Evolutionary conservation across 2,113 vertebrate species (phyloP).

Genomic region (Caranx melampygus): DNA sequence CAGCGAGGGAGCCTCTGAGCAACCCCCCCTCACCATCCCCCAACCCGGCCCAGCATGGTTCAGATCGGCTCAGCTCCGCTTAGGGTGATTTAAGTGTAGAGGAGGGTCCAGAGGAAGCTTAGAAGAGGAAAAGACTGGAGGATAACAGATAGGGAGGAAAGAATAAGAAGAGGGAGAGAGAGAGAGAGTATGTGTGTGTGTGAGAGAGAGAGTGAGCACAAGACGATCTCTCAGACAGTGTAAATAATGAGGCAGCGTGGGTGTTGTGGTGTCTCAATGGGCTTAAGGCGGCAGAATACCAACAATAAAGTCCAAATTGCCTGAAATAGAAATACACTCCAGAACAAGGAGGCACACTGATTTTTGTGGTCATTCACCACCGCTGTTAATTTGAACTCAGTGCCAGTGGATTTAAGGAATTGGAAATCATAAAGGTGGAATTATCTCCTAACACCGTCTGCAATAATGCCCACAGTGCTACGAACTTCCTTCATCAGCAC

Average conservation of each 20-base stretch:
- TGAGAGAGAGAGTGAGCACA: constrained; percentile 4
- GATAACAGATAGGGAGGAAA: not conserved
- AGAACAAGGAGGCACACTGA: constrained; percentile 2
- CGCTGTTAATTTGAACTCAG: not conserved
- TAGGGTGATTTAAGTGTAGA: constrained; percentile 4
- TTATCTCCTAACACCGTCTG: not conserved
- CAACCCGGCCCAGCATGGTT: not conserved
- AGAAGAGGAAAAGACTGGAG: not conserved
- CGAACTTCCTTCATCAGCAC: not conserved
- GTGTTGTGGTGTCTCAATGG: constrained; percentile 16
- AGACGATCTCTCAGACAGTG: constrained; percentile 34
- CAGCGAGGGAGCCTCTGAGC: constrained; percentile 9
- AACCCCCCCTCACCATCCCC: not conserved
- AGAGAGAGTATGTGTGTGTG: not conserved
- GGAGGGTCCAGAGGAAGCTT: constrained; percentile 6
- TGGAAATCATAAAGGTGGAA: not conserved
- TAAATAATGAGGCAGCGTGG: constrained; percentile 48
- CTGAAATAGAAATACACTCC: constrained; percentile 25
- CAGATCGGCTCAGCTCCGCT: constrained; percentile 3
- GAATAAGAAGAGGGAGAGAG: constrained; percentile 1
- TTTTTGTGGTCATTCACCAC: not conserved
- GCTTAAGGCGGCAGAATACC: not conserved
- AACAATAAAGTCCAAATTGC: constrained; percentile 19
- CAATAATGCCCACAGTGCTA: not conserved
- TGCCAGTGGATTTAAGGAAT: not conserved